Conservation (phyloP, 2,113 vertebrate species). For the Raja brachyura region DNA sequence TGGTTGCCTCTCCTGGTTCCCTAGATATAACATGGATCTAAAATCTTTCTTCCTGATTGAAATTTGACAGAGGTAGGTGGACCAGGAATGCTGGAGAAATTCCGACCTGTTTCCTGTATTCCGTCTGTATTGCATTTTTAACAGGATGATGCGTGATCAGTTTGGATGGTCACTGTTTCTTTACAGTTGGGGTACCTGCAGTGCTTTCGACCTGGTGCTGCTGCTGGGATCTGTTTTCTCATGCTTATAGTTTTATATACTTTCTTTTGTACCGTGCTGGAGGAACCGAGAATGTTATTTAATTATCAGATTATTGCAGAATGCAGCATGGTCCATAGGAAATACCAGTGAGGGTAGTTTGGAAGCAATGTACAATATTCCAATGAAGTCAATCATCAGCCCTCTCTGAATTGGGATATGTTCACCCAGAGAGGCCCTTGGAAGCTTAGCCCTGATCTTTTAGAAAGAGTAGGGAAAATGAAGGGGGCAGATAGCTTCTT, state of each 20-base stretch:
- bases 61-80: slow-evolving; percentile 19
- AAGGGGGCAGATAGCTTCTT: neutral
- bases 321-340: no score
- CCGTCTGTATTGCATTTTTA: neutral
- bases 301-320: neutral
- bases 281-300: neutral
- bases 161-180: neutral
- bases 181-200: neutral
- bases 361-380: neutral
- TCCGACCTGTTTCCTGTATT: slow-evolving; percentile 8
- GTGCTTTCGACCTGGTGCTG: neutral
- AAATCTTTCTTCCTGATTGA: slow-evolving; percentile 21
- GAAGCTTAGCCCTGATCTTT: neutral
- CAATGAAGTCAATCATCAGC: no score
- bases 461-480: neutral
- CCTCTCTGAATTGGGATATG: neutral
- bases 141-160: neutral
- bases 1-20: slow-evolving; percentile 5
- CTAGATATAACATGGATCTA: slow-evolving; percentile 14
- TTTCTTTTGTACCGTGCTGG: slow-evolving; percentile 1
- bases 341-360: neutral
- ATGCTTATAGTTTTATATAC: neutral
- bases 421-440: neutral
- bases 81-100: slow-evolving; percentile 15
- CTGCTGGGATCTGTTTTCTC: neutral